Percentiles rank a stretch among this genome's conserved stretches.
Conservation (phyloP, 1,140 invertebrate species). For the Pteromalus puparum region DNA sequence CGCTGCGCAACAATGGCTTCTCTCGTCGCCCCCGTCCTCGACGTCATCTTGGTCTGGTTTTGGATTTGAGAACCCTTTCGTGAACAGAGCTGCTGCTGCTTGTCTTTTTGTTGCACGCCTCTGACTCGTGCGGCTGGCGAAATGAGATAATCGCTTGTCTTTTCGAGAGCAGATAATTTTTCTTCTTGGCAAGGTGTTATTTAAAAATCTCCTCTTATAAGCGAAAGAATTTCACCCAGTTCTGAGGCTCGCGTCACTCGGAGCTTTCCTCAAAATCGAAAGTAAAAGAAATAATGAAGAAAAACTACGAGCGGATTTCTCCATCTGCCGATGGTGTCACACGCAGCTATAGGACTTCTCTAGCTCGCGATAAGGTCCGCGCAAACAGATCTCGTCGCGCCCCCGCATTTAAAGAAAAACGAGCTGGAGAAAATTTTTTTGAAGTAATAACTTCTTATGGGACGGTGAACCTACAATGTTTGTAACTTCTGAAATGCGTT, state of each 20-base stretch:
- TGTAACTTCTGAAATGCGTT: no score
- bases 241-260: no score
- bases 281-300: neutral
- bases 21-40: neutral
- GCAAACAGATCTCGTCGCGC: constrained; percentile 31
- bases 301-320: neutral
- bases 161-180: neutral
- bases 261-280: neutral
- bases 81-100: neutral
- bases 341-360: neutral
- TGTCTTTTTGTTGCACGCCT: neutral
- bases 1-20: constrained; percentile 68
- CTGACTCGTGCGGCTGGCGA: neutral
- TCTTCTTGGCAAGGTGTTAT: no score
- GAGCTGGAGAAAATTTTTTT: neutral
- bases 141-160: constrained; percentile 50
- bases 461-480: no score
- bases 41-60: constrained; percentile 53
- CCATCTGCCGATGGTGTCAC: constrained; percentile 10
- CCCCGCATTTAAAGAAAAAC: constrained; percentile 36
- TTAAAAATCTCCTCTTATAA: no score
- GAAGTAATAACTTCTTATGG: no score
- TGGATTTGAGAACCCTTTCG: neutral
- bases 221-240: no score
- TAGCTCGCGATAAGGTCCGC: neutral